phyloP scores from a whole-genome alignment of 2,797 vertebrate species.

The Falco rusticolus region DNA sequence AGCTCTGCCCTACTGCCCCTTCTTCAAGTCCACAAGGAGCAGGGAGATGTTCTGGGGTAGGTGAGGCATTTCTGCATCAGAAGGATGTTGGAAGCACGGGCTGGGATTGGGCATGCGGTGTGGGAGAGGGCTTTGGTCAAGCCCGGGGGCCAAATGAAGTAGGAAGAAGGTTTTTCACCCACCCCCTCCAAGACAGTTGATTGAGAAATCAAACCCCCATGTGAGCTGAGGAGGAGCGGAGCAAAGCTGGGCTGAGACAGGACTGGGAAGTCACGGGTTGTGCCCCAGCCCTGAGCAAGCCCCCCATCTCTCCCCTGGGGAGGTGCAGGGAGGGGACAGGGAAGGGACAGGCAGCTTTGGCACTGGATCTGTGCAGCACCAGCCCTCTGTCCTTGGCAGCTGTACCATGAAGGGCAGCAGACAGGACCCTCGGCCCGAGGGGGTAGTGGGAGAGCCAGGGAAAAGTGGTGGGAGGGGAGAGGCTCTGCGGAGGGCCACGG shows the following conservation, averaged over 20 bases:
- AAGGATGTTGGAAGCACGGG: background rate
- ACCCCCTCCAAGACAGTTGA: background rate
- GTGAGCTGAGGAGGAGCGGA: background rate
- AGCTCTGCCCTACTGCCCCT: background rate
- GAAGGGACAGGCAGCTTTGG: background rate
- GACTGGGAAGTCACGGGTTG: background rate
- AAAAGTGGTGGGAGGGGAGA: background rate
- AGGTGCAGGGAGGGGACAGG: background rate
- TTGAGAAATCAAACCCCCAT: background rate
- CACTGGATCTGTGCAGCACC: background rate
- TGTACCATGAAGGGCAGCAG: background rate
- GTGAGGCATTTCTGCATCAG: background rate
- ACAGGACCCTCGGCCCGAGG: background rate
- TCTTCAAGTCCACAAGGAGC: background rate
- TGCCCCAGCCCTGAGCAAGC: background rate
- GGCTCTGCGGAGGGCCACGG: rapidly evolving
- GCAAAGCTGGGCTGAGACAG: background rate
- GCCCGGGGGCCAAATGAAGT: background rate
- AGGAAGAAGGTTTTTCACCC: background rate
- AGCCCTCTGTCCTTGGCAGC: background rate
- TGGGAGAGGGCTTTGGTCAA: background rate
- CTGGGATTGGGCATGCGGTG: rapidly evolving
- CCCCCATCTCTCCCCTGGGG: rapidly evolving
- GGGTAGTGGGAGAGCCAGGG: background rate
- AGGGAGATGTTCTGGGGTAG: background rate